These are phyloP conservation scores for Australoheros scitulus DNA, from an alignment of 2,113 vertebrate genomes.

Conservation along the genomic window DNA sequence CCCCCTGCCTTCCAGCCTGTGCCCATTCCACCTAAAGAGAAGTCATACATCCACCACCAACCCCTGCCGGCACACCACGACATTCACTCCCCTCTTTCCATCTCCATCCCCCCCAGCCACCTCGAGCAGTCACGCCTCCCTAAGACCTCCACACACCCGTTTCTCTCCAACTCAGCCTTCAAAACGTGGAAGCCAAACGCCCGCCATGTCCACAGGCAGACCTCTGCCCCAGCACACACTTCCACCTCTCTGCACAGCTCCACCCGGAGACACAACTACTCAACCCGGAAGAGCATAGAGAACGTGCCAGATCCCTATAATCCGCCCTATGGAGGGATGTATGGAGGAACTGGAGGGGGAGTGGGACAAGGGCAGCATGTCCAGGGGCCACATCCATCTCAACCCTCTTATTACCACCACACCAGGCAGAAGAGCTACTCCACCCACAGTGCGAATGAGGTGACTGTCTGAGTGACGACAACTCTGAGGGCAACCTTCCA, in stretches of 20 bases:
- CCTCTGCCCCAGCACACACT: constrained; percentile 71
- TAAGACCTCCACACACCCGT: constrained; percentile 78
- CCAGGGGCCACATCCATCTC: constrained; percentile 47
- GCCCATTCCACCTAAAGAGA: constrained; percentile 76
- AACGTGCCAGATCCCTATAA: constrained; percentile 82
- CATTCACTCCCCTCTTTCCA: constrained; percentile 79
- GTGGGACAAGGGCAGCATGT: constrained; percentile 33
- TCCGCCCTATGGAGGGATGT: constrained; percentile 65
- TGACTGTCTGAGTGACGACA: constrained; percentile 85
- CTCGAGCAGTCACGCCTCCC: constrained; percentile 77
- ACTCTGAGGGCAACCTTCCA: not conserved
- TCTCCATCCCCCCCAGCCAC: constrained; percentile 77
- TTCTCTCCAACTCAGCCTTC: constrained; percentile 76
- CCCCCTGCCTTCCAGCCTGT: constrained; percentile 77
- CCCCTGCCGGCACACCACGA: constrained; percentile 55
- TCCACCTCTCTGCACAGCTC: constrained; percentile 61
- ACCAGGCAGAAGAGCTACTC: constrained; percentile 78
- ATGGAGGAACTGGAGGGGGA: constrained; percentile 47
- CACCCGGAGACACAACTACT: constrained; percentile 73
- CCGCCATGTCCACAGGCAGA: constrained; percentile 75
- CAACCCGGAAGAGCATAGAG: constrained; percentile 82
- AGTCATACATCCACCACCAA: constrained; percentile 78
- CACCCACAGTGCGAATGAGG: constrained; percentile 94
- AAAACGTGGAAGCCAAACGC: constrained; percentile 78
- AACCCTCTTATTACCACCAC: constrained; percentile 65